Evolutionary conservation across 1,140 invertebrate species (phyloP).

Genomic region (Rhagoletis pomonella): DNA sequence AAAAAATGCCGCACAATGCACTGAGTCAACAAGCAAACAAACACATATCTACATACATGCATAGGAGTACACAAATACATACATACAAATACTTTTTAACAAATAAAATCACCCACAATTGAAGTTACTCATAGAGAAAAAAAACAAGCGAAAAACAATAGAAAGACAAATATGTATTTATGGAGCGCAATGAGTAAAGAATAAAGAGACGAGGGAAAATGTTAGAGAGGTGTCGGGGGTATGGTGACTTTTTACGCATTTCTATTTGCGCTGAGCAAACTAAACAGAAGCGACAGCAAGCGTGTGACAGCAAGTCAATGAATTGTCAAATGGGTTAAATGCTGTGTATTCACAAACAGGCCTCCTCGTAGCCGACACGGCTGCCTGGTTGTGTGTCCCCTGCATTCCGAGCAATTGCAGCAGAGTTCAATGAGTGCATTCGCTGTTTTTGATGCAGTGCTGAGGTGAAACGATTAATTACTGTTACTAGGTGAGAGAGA

Average conservation of each 20-base stretch:
- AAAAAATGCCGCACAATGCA: conserved; percentile 40
- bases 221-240: neutral
- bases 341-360: conserved; percentile 8
- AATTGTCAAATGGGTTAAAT: conserved; percentile 51
- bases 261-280: conserved; percentile 45
- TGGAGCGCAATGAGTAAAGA: neutral
- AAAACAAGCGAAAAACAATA: neutral
- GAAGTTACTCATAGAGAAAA: neutral
- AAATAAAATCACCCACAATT: conserved; percentile 12
- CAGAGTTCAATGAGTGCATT: conserved; percentile 32
- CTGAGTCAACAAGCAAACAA: conserved; percentile 26
- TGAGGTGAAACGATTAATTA: too few relatives aligned
- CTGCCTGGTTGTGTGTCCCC: neutral
- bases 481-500: neutral
- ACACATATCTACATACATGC: neutral
- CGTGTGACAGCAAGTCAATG: conserved; percentile 51
- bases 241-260: conserved; percentile 14
- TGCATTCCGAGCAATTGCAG: neutral
- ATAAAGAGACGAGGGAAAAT: neutral
- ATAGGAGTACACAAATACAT: neutral
- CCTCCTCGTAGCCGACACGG: neutral
- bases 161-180: neutral
- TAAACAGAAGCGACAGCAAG: conserved; percentile 44
- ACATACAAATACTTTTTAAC: too few relatives aligned
- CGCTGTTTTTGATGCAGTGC: neutral